Base-by-base conservation (phyloP, 2,113 vertebrate species). In the Dasyornis broadbenti region DNA sequence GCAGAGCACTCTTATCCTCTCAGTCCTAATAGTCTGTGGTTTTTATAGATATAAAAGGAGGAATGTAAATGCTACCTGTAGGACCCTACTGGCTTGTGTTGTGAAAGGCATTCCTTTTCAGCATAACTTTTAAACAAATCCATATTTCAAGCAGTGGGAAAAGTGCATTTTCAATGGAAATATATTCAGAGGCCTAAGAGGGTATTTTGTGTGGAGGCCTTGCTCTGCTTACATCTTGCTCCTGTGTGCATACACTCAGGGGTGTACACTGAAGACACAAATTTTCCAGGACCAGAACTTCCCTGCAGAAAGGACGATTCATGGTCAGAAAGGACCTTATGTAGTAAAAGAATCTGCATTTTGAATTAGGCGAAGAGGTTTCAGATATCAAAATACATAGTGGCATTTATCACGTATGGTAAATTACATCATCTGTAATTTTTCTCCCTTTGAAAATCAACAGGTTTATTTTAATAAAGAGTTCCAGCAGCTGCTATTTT, bases 381-480 rank as follows among this genome's bases (percentile, higher is more conserved):
- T 86, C 65, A 75, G n/a, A 73, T 24, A 76, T 28, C 71, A 66
- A 92, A 87, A 70, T 39, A 50, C 2, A 4, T 31, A 72, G 79
- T 77, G 22, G 9, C 12, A 33, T 94, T 95, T 89, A 77, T 83
- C 16, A 23, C 77, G 86, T 79, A 37, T 2, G 39, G 45, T 96
- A 93, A 85, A 80, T 94, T 79, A 79, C 19, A 49, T 93, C 40
- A 86, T 73, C 64, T 40, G 10, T 71, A 88, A 56, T 26, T 78
- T 93, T 95, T 91, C 80, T 80, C 42, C 91, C 87, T 97, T 87
- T 82, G 80, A 89, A 93, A 96, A 97, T 93, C 90, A 96, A 78
- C 88, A 69, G n/a, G 73, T 91, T 95, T 89, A 49, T 95, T 89
- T 94, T 92, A 83, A 95, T 92, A 31, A 28, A 87, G 72, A 52